A percentile compares a stretch with the other conserved stretches of the same genome.
phyloP scores from a whole-genome alignment of 2,888 invertebrate genomes.

The Lumbricus terrestris region DNA sequence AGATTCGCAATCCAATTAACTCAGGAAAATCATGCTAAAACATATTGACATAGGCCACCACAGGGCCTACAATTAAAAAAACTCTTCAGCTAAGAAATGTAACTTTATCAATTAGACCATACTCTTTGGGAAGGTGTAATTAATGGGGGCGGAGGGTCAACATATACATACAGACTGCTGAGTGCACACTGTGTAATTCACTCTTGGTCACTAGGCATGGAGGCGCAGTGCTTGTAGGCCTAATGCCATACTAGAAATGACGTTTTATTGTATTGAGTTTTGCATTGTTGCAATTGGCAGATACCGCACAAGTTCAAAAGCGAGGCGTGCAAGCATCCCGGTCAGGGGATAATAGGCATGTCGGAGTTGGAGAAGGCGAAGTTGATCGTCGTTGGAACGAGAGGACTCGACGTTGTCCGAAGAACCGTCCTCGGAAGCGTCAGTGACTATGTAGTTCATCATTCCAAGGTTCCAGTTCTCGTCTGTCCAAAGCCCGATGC shows the following conservation, averaged over 20 bases:
- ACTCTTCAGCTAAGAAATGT: too few species aligned
- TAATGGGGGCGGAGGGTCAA: too few species aligned
- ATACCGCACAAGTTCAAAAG: conserved; percentile 31
- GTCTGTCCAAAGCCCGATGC: conserved; percentile 31
- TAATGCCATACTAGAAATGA: too few species aligned
- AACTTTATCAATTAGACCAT: too few species aligned
- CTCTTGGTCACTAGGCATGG: not conserved
- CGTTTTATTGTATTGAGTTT: too few species aligned
- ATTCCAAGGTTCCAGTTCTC: conserved; percentile 35
- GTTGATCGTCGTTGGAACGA: conserved; percentile 35
- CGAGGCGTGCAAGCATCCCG: conserved; percentile 32
- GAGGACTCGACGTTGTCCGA: conserved; percentile 32
- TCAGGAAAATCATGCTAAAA: too few species aligned
- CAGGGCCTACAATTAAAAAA: too few species aligned
- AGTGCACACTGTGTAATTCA: too few species aligned
- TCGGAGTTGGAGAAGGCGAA: conserved; percentile 32
- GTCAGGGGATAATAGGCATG: conserved; percentile 35
- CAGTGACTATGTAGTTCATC: conserved; percentile 38
- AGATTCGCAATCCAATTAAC: too few species aligned
- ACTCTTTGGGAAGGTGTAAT: too few species aligned
- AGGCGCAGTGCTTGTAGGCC: not conserved
- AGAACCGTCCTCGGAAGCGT: conserved; percentile 38
- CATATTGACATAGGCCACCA: too few species aligned
- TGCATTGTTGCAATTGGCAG: conserved; percentile 20
- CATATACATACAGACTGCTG: too few species aligned